A percentile compares a stretch with the other conserved stretches of the same genome.
Evolutionary conservation across 2,888 invertebrate genomes (phyloP).

Genomic region (Malthinus flaveolus): DNA sequence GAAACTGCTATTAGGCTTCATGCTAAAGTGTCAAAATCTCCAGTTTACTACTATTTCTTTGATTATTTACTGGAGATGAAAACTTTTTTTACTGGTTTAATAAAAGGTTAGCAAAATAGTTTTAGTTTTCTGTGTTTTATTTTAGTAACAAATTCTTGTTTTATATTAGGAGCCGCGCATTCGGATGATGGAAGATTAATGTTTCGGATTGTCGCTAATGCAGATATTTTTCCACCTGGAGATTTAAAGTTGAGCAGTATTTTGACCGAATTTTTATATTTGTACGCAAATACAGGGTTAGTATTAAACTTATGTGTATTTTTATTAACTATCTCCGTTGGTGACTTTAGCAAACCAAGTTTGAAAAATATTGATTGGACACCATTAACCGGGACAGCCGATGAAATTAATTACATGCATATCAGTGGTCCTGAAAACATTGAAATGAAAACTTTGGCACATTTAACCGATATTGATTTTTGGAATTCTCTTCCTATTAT

Average conservation of each 20-base stretch:
- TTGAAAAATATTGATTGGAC: slow-evolving; percentile 11
- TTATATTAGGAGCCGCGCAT: slow-evolving; percentile 38
- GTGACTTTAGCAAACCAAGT: background rate
- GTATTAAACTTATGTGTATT: background rate
- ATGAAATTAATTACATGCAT: background rate
- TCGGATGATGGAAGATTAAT: slow-evolving; percentile 37
- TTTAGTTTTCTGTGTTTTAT: background rate
- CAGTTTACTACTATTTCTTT: slow-evolving; percentile 58
- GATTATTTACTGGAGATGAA: slow-evolving; percentile 16
- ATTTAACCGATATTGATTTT: background rate
- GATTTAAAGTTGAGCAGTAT: slow-evolving; percentile 41
- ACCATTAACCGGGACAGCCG: background rate
- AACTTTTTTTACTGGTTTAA: slow-evolving; percentile 8
- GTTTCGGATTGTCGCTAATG: slow-evolving; percentile 30
- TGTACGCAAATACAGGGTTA: slow-evolving; percentile 39
- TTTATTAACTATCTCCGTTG: background rate
- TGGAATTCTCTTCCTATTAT: slow-evolving; percentile 4
- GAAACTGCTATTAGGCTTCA: slow-evolving; percentile 41
- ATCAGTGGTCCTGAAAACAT: background rate
- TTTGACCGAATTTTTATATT: slow-evolving; percentile 34
- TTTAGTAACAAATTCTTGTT: background rate
- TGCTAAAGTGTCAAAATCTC: slow-evolving; percentile 50
- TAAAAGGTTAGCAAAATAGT: slow-evolving; percentile 1
- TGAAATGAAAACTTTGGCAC: background rate
- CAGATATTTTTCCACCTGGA: slow-evolving; percentile 21